Conservation (phyloP, 2,113 vertebrate species). For the Synchiropus splendidus region DNA sequence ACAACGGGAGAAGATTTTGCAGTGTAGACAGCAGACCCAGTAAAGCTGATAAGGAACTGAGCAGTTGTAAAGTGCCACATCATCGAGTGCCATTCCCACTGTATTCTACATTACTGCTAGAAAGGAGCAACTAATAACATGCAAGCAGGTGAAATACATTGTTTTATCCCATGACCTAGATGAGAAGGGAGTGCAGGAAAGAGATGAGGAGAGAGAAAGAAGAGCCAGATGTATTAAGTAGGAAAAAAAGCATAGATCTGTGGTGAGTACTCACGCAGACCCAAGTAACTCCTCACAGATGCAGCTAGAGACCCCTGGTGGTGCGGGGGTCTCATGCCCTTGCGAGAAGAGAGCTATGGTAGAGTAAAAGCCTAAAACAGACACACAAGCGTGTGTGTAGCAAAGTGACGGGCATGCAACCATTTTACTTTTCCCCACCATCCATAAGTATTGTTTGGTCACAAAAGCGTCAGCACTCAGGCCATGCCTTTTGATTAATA, state of each 20-base stretch:
- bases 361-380: conserved; percentile 92
- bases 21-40: too few relatives aligned
- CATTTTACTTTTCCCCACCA: conserved; percentile 22
- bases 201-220: conserved; percentile 17
- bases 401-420: conserved; percentile 84
- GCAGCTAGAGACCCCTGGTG: conserved; percentile 96
- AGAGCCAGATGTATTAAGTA: conserved; percentile 22
- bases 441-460: conserved; percentile 9
- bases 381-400: conserved; percentile 96
- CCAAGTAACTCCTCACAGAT: conserved; percentile 97
- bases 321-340: conserved; percentile 94
- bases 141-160: conserved; percentile 5
- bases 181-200: conserved; percentile 20
- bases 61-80: too few relatives aligned
- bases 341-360: conserved; percentile 89
- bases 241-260: conserved; percentile 59
- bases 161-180: conserved; percentile 18
- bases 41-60: neutral
- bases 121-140: neutral
- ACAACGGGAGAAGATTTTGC: too few relatives aligned
- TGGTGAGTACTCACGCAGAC: conserved; percentile 94
- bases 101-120: neutral
- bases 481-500: too few relatives aligned
- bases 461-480: too few relatives aligned
- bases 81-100: neutral